Conservation (phyloP, 2,797 vertebrate species). For the Pseudomugil tenellus region DNA sequence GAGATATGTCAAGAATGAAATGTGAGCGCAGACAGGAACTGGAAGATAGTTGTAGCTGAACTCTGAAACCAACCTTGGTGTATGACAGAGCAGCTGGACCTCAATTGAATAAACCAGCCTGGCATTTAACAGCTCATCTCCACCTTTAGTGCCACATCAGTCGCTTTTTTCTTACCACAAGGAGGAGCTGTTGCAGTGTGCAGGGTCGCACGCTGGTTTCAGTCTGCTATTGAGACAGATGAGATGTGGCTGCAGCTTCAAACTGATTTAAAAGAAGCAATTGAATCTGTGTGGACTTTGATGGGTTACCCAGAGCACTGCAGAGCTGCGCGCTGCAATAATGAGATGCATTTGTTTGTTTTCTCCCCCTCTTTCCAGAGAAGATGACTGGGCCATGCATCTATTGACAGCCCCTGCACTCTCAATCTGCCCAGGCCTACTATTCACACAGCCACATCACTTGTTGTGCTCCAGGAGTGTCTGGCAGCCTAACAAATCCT, state of each 20-base stretch:
- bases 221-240: constrained; percentile 77
- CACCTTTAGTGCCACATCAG: constrained; percentile 8
- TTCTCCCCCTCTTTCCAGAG: constrained; percentile 56
- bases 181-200: constrained; percentile 82
- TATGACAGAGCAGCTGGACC: constrained; percentile 50
- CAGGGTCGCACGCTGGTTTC: constrained; percentile 43
- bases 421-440: constrained; percentile 73
- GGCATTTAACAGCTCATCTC: constrained; percentile 22
- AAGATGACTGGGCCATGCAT: constrained; percentile 79
- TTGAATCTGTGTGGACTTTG: constrained; percentile 83
- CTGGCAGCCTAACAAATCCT: constrained; percentile 77
- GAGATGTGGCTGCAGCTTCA: constrained; percentile 82
- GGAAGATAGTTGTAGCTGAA: constrained; percentile 29
- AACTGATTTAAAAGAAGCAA: constrained; percentile 85
- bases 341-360: constrained; percentile 86
- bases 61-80: constrained; percentile 46
- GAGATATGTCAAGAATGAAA: constrained; percentile 38
- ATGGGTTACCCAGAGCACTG: constrained; percentile 83
- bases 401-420: constrained; percentile 77
- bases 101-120: constrained; percentile 35
- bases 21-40: constrained; percentile 35
- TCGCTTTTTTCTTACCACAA: constrained; percentile 64
- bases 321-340: constrained; percentile 78
- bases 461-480: constrained; percentile 77
- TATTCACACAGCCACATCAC: constrained; percentile 72